These are phyloP conservation scores for Oscheius sp. DNA, from an alignment of 1,140 invertebrate species.

Conservation along the genomic window DNA sequence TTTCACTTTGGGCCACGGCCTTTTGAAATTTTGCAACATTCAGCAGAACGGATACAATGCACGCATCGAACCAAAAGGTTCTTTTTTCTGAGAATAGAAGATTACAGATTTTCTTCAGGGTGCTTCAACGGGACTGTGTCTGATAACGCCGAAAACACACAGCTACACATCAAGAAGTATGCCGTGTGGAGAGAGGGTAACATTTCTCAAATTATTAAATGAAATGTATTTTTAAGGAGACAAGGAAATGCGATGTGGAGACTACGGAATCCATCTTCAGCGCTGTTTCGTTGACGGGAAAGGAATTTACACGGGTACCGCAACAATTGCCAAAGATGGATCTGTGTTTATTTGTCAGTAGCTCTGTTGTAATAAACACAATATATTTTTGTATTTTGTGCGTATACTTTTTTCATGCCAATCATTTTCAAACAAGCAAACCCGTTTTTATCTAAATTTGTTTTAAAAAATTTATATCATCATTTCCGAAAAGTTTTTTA, in stretches of 20 bases:
- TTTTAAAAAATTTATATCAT: no score
- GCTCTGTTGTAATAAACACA: no score
- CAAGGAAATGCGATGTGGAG: neutral
- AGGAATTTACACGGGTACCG: neutral
- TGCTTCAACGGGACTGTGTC: neutral
- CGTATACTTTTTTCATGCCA: no score
- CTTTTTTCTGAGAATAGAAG: neutral
- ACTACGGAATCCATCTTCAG: neutral
- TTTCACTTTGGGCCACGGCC: neutral
- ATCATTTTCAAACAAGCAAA: no score
- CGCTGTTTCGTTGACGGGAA: neutral
- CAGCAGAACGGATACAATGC: neutral
- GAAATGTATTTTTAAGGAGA: neutral
- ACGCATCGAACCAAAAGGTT: neutral
- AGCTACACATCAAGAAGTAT: neutral
- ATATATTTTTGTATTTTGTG: no score
- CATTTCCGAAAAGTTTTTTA: no score
- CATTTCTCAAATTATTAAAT: neutral
- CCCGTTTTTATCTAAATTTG: no score
- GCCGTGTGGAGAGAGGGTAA: neutral
- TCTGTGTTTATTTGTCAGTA: neutral
- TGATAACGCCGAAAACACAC: neutral
- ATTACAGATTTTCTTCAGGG: neutral
- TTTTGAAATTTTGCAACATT: neutral
- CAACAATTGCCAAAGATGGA: neutral